phyloP scores from a whole-genome alignment of 2,113 vertebrate genomes.

The Corydoras sp. region DNA sequence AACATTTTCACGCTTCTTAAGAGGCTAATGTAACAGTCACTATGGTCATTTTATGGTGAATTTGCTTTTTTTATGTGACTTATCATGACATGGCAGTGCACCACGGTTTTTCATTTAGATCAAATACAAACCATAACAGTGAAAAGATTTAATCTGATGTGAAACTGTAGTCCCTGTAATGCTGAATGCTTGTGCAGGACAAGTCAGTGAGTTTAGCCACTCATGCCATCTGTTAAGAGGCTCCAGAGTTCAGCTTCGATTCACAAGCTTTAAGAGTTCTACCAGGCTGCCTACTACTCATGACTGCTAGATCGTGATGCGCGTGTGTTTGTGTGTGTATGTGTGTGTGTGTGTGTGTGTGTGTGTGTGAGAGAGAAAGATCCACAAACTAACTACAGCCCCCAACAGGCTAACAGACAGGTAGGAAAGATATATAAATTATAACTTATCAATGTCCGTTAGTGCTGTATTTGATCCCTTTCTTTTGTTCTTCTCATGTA shows the following conservation, averaged over 20 bases:
- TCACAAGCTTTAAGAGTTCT: slow-evolving; percentile 49
- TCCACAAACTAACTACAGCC: slow-evolving; percentile 34
- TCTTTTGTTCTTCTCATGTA: too few species aligned
- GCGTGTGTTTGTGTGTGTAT: slow-evolving; percentile 27
- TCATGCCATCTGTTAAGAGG: slow-evolving; percentile 49
- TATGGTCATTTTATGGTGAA: too few species aligned
- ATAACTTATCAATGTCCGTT: too few species aligned
- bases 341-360: slow-evolving; percentile 37
- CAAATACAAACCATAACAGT: slow-evolving; percentile 46
- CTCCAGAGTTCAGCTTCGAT: slow-evolving; percentile 50
- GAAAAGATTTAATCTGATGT: slow-evolving; percentile 48
- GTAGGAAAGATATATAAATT: slow-evolving; percentile 19
- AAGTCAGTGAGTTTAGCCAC: slow-evolving; percentile 42
- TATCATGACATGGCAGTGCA: slow-evolving; percentile 32
- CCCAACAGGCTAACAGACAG: slow-evolving; percentile 32
- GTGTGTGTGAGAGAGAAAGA: slow-evolving; percentile 24
- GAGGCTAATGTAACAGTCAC: too few species aligned
- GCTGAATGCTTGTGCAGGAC: slow-evolving; percentile 42
- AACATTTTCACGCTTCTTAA: too few species aligned
- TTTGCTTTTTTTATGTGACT: neutral
- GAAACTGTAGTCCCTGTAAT: slow-evolving; percentile 40
- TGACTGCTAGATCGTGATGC: slow-evolving; percentile 40
- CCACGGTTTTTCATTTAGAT: slow-evolving; percentile 38
- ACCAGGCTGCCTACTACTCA: slow-evolving; percentile 43
- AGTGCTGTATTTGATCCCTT: too few species aligned